These are phyloP conservation scores for Sphenopsis melanotis DNA, from an alignment of 2,797 vertebrate species.

Conservation along the genomic window DNA sequence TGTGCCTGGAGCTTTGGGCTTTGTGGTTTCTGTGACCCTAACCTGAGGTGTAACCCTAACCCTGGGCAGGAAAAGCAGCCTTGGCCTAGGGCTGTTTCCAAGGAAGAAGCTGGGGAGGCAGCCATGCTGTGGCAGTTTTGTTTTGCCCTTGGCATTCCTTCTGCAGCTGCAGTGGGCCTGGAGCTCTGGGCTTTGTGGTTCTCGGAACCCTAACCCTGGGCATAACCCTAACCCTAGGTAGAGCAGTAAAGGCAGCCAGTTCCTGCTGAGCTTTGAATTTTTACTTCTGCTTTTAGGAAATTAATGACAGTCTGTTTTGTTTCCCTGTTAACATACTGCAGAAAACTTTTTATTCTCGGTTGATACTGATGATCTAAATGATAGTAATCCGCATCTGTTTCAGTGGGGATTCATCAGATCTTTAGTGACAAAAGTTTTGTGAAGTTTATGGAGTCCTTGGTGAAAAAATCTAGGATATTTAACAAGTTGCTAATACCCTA, in stretches of 20 bases:
- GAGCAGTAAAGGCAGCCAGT: background rate
- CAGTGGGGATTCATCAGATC: background rate
- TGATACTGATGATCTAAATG: background rate
- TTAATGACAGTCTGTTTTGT: background rate
- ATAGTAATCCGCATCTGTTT: background rate
- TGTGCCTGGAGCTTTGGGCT: too few species aligned
- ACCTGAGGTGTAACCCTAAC: too few species aligned
- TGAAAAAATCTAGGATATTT: background rate
- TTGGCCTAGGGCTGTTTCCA: too few species aligned
- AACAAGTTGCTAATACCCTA: background rate
- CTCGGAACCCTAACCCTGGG: too few species aligned
- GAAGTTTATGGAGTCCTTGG: background rate
- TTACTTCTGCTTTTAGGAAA: background rate
- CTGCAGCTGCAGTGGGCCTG: background rate
- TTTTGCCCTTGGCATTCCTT: background rate
- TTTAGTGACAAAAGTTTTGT: background rate
- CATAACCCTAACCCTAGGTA: background rate
- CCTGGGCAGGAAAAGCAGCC: too few species aligned
- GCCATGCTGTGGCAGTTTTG: too few species aligned
- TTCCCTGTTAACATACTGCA: background rate
- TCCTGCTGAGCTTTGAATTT: background rate
- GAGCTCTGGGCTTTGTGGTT: background rate
- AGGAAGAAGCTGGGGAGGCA: too few species aligned
- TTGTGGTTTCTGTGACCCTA: too few species aligned
- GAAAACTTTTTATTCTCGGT: background rate